phyloP scores from a whole-genome alignment of 2,113 vertebrate species.

The Alligator mississippiensis region DNA sequence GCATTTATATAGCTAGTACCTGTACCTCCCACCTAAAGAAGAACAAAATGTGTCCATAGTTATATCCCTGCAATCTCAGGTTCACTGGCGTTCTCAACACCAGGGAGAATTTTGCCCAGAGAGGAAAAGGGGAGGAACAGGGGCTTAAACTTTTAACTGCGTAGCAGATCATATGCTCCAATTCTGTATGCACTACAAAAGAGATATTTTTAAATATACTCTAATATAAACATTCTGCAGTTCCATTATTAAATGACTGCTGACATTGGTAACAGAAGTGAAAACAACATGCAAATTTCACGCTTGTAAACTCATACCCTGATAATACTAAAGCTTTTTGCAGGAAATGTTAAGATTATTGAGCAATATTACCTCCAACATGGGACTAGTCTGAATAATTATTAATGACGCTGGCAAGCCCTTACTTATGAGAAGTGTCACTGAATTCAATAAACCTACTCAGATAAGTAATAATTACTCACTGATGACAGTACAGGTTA shows the following conservation, averaged over 20 bases:
- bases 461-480: slow-evolving; percentile 41
- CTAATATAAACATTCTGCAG: not conserved
- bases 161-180: accelerated
- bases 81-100: accelerated
- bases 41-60: accelerated
- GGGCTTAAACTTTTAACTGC: accelerated
- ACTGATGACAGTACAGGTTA: slow-evolving; percentile 42
- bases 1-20: not conserved
- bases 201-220: not conserved
- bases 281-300: not conserved
- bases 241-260: not conserved
- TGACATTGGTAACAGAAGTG: not conserved
- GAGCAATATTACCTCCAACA: not conserved
- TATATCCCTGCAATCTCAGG: not conserved
- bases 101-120: not conserved
- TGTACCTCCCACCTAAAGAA: not conserved
- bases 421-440: not conserved
- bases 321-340: not conserved
- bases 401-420: not conserved
- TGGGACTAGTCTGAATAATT: not conserved
- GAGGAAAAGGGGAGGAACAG: not conserved
- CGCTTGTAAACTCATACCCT: not conserved
- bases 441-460: not conserved
- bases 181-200: accelerated
- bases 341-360: not conserved